Percentiles rank a stretch among this genome's conserved stretches.
These are phyloP conservation scores for Scaptodrosophila latifasciaeformis DNA, from an alignment of 2,888 invertebrate species.

Conservation along the genomic window DNA sequence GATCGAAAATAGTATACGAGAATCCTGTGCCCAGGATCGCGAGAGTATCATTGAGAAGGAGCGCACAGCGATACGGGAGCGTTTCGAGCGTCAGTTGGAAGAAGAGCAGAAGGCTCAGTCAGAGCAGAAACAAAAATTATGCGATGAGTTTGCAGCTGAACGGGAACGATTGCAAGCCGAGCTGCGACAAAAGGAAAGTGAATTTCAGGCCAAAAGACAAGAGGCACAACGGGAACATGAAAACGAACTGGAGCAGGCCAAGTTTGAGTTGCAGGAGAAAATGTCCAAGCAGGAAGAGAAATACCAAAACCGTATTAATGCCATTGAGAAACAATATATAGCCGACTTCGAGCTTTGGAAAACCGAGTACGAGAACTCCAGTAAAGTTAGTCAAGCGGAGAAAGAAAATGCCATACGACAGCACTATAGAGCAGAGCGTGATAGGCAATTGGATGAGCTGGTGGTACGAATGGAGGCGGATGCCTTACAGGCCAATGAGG, in stretches of 20 bases:
- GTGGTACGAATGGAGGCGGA: conserved; percentile 74
- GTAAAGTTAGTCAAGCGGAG: conserved; percentile 77
- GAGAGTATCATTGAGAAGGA: conserved; percentile 80
- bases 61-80: conserved; percentile 78
- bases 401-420: conserved; percentile 82
- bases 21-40: conserved; percentile 79
- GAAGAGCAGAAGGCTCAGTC: conserved; percentile 78
- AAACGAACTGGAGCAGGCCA: conserved; percentile 75
- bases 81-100: conserved; percentile 78
- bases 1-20: conserved; percentile 78
- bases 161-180: conserved; percentile 74
- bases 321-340: conserved; percentile 79
- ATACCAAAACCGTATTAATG: conserved; percentile 77
- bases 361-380: conserved; percentile 77
- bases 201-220: conserved; percentile 71
- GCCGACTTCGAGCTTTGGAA: conserved; percentile 79
- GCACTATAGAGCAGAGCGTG: conserved; percentile 83
- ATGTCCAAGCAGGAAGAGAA: conserved; percentile 75
- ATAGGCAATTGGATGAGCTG: conserved; percentile 83
- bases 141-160: conserved; percentile 76
- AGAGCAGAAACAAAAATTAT: conserved; percentile 76
- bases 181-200: conserved; percentile 76
- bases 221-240: conserved; percentile 76
- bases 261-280: conserved; percentile 77
- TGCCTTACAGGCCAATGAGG: conserved; percentile 69